Base-by-base conservation (phyloP, 2,113 vertebrate genomes). In the Psilopogon haemacephalus region DNA sequence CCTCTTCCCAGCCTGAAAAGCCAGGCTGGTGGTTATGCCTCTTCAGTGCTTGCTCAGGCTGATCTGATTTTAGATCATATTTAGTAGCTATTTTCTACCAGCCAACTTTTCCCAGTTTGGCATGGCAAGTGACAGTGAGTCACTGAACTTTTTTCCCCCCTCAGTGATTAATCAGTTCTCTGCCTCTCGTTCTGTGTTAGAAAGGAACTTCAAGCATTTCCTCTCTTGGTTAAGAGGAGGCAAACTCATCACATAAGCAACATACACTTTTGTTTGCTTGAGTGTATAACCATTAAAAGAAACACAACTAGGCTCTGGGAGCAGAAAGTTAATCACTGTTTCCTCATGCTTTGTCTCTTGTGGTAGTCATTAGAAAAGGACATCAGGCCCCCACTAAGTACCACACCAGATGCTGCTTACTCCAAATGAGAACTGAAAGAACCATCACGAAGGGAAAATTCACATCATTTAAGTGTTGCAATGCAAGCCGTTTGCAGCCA, bases 361-460 rank as follows among this genome's bases (percentile, higher is more conserved):
- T 89, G 63, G 56, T 71, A 59, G 56, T 80, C 94, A 93, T 93
- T 96, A 89, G 88, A 94, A 94, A 80, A 89, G 75, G 91, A 78
- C 91, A 89, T 94, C 79, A 80, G 89, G 91, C 79, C 78, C 54
- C 42, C 11, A 12, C 56, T 94, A 95, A 95, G 60, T 74, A 92
- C 79, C 72, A 73, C 54, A 81, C 87, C 94, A 94, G 89, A 85
- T 94, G 93, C 64, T 94, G 8, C 78, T 94, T 86, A 56, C 37
- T 90, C 72, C 93, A 87, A 95, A 92, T 89, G 68, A 91, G 75
- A 89, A 85, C 78, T 67, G 75, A 68, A 96, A 87, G 81, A 96
- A 87, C 44, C 17, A 46, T 90, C 59, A 35, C 14, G 56, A 93
- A 86, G 42, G n/a, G 35, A 77, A 86, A 80, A 89, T 77, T 88